Evolutionary conservation across 2,888 invertebrate genomes (phyloP).

Genomic region (Luperina testacea): DNA sequence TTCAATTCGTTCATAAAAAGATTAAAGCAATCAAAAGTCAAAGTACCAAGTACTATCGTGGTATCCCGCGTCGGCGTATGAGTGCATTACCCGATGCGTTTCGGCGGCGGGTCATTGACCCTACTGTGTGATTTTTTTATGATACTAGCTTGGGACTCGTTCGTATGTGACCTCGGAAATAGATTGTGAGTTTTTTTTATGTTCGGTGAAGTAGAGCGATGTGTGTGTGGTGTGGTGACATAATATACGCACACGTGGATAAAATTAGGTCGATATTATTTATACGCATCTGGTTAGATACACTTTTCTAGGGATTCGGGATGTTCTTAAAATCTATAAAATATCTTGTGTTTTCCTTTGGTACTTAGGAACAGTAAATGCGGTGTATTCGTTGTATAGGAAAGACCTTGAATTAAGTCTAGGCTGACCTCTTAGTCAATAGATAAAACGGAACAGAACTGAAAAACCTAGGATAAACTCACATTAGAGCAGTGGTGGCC

Average conservation of each 20-base stretch:
- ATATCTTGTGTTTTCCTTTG: neutral
- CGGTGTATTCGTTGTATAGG: no score
- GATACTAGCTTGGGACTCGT: slow-evolving; percentile 69
- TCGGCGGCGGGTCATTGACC: slow-evolving; percentile 78
- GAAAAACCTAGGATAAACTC: neutral
- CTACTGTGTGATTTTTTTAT: slow-evolving; percentile 82
- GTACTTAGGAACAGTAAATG: neutral
- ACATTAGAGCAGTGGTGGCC: no score
- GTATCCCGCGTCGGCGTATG: slow-evolving; percentile 71
- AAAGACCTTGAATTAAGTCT: neutral
- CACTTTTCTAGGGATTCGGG: neutral
- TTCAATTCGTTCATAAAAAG: slow-evolving; percentile 62
- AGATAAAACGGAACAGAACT: neutral
- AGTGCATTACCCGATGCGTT: slow-evolving; percentile 82
- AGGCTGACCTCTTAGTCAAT: neutral
- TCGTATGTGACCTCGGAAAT: slow-evolving; percentile 71
- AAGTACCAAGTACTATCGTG: slow-evolving; percentile 65
- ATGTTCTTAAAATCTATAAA: neutral
- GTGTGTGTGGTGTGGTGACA: slow-evolving; percentile 44
- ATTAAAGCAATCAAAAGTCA: slow-evolving; percentile 65
- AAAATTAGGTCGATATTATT: slow-evolving; percentile 41
- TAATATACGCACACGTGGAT: slow-evolving; percentile 45
- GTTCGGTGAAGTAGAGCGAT: slow-evolving; percentile 48
- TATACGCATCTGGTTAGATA: neutral
- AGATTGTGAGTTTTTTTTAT: slow-evolving; percentile 65